Conservation (phyloP, 2,797 vertebrate species). For the Cynodonichthys magdalenae region DNA sequence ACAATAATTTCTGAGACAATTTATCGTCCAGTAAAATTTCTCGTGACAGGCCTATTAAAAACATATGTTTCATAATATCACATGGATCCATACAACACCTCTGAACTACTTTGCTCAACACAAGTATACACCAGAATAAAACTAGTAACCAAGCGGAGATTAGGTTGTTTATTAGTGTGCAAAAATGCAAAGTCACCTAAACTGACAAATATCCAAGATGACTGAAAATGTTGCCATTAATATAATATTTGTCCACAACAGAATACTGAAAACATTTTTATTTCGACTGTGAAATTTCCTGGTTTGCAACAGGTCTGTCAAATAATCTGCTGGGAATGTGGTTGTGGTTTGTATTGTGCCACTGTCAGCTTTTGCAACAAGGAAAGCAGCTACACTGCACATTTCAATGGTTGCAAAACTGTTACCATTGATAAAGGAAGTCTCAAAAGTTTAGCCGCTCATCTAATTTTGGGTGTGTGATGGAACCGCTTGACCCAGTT, state of each 20-base stretch:
- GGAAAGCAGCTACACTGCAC: background rate
- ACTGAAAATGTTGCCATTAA: too few species aligned
- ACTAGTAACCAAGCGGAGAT: too few species aligned
- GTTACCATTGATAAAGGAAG: background rate
- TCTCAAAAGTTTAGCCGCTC: background rate
- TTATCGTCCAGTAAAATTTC: too few species aligned
- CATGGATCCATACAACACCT: background rate
- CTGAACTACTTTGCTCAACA: too few species aligned
- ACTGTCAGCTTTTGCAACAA: conserved; percentile 1
- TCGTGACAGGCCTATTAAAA: too few species aligned
- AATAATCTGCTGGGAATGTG: background rate
- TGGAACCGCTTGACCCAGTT: background rate
- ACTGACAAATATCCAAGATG: too few species aligned
- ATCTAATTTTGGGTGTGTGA: background rate
- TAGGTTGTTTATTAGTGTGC: background rate
- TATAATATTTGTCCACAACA: too few species aligned
- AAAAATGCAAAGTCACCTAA: background rate
- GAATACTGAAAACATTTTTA: background rate
- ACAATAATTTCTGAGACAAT: too few species aligned
- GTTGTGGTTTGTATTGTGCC: background rate
- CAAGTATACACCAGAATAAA: too few species aligned
- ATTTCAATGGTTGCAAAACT: background rate
- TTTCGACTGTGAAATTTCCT: background rate
- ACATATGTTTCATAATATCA: background rate
- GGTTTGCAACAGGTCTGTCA: background rate